Conservation (phyloP, 1,140 invertebrate species). For the Heliconius himera region DNA sequence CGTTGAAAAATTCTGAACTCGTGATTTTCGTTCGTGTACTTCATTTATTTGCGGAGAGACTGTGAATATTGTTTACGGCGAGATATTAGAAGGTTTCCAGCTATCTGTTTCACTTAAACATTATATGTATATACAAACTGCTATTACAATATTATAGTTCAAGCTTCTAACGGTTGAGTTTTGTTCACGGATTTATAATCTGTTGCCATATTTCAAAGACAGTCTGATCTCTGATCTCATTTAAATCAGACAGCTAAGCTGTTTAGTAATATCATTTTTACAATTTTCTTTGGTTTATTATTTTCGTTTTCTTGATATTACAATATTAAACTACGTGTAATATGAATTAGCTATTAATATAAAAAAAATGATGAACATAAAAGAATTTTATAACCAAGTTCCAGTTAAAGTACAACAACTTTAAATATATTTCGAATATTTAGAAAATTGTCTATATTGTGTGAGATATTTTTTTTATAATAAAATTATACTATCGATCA, state of each 20-base stretch:
- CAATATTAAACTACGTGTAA: too few relatives aligned
- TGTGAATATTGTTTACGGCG: constrained; percentile 70
- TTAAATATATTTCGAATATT: constrained; percentile 11
- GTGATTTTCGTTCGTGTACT: constrained; percentile 77
- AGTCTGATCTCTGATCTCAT: background rate
- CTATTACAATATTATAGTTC: constrained; percentile 34
- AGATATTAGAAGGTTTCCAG: constrained; percentile 45
- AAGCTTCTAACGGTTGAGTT: constrained; percentile 30
- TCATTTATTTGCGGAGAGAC: constrained; percentile 69
- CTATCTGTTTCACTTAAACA: constrained; percentile 38
- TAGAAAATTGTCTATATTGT: constrained; percentile 19
- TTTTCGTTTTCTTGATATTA: background rate
- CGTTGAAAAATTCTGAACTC: constrained; percentile 76
- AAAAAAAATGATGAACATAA: background rate
- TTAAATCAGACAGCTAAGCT: background rate
- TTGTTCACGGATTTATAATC: constrained; percentile 28
- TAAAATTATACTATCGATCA: constrained; percentile 76
- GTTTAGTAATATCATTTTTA: background rate
- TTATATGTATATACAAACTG: constrained; percentile 34
- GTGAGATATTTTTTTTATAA: constrained; percentile 59
- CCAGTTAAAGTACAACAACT: background rate
- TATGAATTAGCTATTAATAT: background rate
- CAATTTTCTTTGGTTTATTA: background rate
- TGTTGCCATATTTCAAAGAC: constrained; percentile 7
- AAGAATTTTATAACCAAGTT: background rate